Evolutionary conservation across 1,140 invertebrate species (phyloP), one percentile per base, ranked within the genome.

Genomic region (Aricia agestis): DNA sequence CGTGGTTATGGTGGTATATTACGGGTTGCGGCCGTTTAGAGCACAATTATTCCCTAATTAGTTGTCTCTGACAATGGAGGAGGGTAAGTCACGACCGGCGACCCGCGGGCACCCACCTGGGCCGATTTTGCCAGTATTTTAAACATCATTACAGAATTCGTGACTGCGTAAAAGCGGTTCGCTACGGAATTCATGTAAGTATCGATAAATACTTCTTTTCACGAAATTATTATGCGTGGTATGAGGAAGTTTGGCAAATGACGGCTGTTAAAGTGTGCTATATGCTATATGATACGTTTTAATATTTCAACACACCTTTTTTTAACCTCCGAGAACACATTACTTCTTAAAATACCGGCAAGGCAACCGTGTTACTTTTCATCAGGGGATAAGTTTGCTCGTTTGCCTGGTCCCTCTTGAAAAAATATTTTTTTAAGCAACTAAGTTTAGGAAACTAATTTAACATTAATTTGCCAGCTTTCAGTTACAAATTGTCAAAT

Each of bases 21-120:
- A 63, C 59, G 6, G n/a, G 59, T 5, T 59, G 58, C 11, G 18
- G 59, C 59, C 59, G 41, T 63, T 69, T 69, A 69, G 59, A 15
- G 57, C 31, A 19, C 42, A 19, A 58, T 61, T 69, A 59, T 69
- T 18, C 17, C 32, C 36, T 52, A 32, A 69, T 61, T 69, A 36
- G 59, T 41, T 61, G 68, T 36, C 76, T 74, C 76, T 81, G 76
- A 86, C 83, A 88, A 88, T 83, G 80, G 79, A 71, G 67, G 36
- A 36, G 76, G 75, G 84, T 89, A 89, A 90, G 86, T 90, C 86
- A 90, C 86, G 88, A 87, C 81, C 66, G 58, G 66, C 41, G 68
- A 79, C 81, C 83, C 74, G 78, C 74, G 79, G 85, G 82, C 82
- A 80, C 73, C 81, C 86, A 90, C 86, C 86, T 90, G 88, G 83